These are phyloP conservation scores for Trematocara marginatum DNA, from an alignment of 2,113 vertebrate species.

Conservation along the genomic window DNA sequence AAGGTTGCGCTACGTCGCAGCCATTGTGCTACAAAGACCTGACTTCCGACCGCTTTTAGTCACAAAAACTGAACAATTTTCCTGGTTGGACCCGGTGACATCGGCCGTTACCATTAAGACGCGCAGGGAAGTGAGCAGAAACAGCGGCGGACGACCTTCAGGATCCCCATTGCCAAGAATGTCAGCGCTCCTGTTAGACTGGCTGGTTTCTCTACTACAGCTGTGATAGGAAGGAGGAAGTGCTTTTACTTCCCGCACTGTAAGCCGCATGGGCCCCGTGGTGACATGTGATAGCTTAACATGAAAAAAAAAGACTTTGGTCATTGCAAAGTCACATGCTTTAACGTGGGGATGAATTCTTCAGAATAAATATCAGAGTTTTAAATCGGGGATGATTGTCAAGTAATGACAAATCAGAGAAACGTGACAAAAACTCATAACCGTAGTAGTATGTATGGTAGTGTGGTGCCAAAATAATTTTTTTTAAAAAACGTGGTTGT, in stretches of 20 bases:
- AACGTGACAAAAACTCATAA: neutral
- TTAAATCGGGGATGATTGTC: neutral
- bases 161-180: conserved; percentile 3
- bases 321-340: neutral
- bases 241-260: conserved; percentile 70
- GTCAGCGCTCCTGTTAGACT: neutral
- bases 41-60: neutral
- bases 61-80: neutral
- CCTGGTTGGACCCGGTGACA: neutral
- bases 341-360: neutral
- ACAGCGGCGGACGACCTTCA: neutral
- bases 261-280: conserved; percentile 16
- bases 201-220: neutral
- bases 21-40: conserved; percentile 41
- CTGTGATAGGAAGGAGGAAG: conserved; percentile 69
- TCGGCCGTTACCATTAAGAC: neutral
- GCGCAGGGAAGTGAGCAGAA: neutral
- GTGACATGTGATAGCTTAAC: conserved; percentile 70
- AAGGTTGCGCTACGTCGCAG: conserved; percentile 52
- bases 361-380: neutral
- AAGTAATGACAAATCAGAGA: neutral
- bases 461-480: neutral
- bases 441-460: neutral
- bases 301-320: neutral
- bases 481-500: accelerated